These are phyloP conservation scores for Acleris holmiana DNA, from an alignment of 2,888 invertebrate genomes.

Conservation along the genomic window DNA sequence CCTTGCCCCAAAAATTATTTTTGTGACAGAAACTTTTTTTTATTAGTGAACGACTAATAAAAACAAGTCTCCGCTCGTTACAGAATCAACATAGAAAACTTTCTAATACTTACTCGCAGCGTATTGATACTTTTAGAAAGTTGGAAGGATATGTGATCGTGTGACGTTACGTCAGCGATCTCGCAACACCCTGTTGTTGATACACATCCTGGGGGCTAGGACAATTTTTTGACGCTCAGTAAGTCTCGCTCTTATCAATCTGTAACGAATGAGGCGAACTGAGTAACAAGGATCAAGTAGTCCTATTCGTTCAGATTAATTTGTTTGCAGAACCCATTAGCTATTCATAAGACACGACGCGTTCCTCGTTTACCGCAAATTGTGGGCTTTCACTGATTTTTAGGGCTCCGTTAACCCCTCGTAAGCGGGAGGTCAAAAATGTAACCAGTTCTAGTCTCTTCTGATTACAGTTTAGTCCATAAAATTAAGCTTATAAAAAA, in stretches of 20 bases:
- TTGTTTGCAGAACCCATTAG: slow-evolving; percentile 42
- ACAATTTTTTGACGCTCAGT: too few species aligned
- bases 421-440: too few species aligned
- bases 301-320: slow-evolving; percentile 5
- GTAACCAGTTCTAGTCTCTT: too few species aligned
- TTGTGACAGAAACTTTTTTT: too few species aligned
- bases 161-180: background rate
- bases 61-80: too few species aligned
- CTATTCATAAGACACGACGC: slow-evolving; percentile 45
- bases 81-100: background rate
- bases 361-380: slow-evolving; percentile 42
- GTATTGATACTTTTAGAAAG: slow-evolving; percentile 16
- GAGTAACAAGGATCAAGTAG: background rate
- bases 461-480: too few species aligned
- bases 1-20: too few species aligned
- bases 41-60: too few species aligned
- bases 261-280: too few species aligned
- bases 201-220: too few species aligned
- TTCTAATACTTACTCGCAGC: slow-evolving; percentile 1
- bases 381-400: slow-evolving; percentile 40
- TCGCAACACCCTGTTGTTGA: background rate
- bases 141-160: slow-evolving; percentile 11
- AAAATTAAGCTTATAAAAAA: too few species aligned
- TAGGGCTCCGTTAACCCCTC: background rate
- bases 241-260: too few species aligned